These are phyloP conservation scores for Ephestia elutella DNA, from an alignment of 1,140 invertebrate genomes.

Conservation along the genomic window DNA sequence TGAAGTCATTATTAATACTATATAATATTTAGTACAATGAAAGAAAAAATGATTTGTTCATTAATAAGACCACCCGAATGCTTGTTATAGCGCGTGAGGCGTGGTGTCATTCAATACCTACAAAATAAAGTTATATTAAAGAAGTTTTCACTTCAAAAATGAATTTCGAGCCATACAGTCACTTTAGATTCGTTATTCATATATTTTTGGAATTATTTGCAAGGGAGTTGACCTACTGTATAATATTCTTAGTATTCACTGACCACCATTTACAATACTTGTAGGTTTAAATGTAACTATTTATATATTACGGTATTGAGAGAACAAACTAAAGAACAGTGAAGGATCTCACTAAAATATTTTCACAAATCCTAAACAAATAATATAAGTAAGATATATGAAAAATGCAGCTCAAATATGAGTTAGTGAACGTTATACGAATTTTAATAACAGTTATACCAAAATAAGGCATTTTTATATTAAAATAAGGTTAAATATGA, in stretches of 20 bases:
- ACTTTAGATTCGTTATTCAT: too few relatives aligned
- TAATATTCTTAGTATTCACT: background rate
- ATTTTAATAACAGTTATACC: conserved; percentile 62
- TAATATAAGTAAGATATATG: conserved; percentile 44
- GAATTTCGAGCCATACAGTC: too few relatives aligned
- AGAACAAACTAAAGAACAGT: conserved; percentile 55
- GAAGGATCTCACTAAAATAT: conserved; percentile 62
- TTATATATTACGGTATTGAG: conserved; percentile 51
- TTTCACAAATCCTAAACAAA: conserved; percentile 46
- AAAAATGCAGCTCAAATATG: conserved; percentile 1
- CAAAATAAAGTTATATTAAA: too few relatives aligned
- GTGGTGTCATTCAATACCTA: too few relatives aligned
- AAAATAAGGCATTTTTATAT: conserved; percentile 66
- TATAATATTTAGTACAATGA: too few relatives aligned
- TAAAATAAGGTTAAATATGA: conserved; percentile 39
- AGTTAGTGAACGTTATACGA: conserved; percentile 35
- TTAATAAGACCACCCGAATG: too few relatives aligned
- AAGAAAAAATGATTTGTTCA: too few relatives aligned
- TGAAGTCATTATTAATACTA: too few relatives aligned
- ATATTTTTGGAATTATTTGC: too few relatives aligned
- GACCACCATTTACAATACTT: background rate
- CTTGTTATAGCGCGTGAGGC: too few relatives aligned
- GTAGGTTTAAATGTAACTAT: conserved; percentile 26
- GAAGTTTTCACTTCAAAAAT: too few relatives aligned
- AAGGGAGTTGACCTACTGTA: too few relatives aligned